A percentile compares a stretch with the other conserved stretches of the same genome.
Evolutionary conservation across 2,797 vertebrate genomes (phyloP).

Genomic region (Sphenodon punctatus): DNA sequence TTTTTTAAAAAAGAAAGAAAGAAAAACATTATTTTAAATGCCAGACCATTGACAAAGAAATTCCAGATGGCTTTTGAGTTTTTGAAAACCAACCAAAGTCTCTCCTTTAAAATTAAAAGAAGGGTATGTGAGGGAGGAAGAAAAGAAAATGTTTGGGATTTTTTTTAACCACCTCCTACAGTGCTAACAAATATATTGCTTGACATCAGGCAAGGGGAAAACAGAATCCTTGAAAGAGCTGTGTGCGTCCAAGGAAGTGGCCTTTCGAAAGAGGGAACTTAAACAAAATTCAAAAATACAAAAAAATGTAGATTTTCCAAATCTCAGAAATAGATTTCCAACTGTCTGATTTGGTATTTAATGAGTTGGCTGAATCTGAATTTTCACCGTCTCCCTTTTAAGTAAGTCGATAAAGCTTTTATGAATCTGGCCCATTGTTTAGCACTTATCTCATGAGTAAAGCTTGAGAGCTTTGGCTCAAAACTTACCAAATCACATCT

Average conservation of each 20-base stretch:
- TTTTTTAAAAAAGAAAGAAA: neutral
- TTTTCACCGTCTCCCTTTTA: constrained; percentile 60
- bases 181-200: constrained; percentile 11
- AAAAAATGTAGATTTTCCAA: constrained; percentile 42
- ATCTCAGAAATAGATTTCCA: constrained; percentile 61
- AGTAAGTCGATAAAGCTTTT: constrained; percentile 64
- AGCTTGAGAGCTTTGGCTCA: constrained; percentile 70
- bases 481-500: constrained; percentile 63
- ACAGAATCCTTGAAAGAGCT: constrained; percentile 12
- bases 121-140: neutral
- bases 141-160: neutral
- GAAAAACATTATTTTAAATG: neutral
- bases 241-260: constrained; percentile 11
- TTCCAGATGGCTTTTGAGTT: constrained; percentile 12
- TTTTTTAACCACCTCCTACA: constrained; percentile 11
- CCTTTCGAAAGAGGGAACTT: constrained; percentile 31
- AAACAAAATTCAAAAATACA: constrained; percentile 28
- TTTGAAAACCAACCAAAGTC: neutral
- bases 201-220: constrained; percentile 29
- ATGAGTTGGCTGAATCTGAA: constrained; percentile 59
- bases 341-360: constrained; percentile 55
- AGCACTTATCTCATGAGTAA: constrained; percentile 68
- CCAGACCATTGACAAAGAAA: constrained; percentile 6
- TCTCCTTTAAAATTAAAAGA: neutral
- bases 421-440: constrained; percentile 67